Evolutionary conservation across 2,888 invertebrate genomes (phyloP), one percentile per base, ranked within the genome.

Genomic region (Mycalesis mineus): DNA sequence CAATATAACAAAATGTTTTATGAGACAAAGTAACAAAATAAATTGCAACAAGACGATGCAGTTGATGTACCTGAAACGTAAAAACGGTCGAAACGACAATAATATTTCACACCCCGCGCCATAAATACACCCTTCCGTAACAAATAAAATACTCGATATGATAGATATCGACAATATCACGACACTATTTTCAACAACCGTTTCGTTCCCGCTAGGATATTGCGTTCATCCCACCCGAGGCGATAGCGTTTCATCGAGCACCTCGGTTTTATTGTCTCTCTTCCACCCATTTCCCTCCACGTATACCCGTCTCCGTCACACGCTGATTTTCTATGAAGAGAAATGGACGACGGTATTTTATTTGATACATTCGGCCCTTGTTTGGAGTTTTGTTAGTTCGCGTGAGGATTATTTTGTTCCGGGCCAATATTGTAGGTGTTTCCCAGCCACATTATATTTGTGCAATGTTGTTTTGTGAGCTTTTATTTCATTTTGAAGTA

Each of bases 191-290:
- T 67, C 59, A 56, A 41, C 52, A 69, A 66, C 63, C 66, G 69
- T 66, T 59, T 64, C 66, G 61, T 63, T 64, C 62, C 58, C 61
- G 58, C 63, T 68, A 68, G 67, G 73, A 78, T 81, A 82, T 81
- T 81, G 73, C 75, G 65, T 70, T 75, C 73, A 67, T 68, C 68
- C 65, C 65, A 73, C 79, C 75, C 59, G 67, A 57, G 71, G 80
- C 78, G 45, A 68, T 66, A 42, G 61, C 54, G 63, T 65, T 69
- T 68, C 63, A 58, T 61, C 64, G 67, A 65, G 63, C 55, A 53
- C 55, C 58, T 61, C 56, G 63, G 70, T 65, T 58, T 68, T 64
- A 57, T 57, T 55, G 55, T 64, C 61, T 65, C 66, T 66, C 66
- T 58, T 66, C 61, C 57, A 61, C 69, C 28, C 42, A 56, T 64